These are phyloP conservation scores for Alca torda DNA, from an alignment of 2,797 vertebrate species.

Conservation along the genomic window DNA sequence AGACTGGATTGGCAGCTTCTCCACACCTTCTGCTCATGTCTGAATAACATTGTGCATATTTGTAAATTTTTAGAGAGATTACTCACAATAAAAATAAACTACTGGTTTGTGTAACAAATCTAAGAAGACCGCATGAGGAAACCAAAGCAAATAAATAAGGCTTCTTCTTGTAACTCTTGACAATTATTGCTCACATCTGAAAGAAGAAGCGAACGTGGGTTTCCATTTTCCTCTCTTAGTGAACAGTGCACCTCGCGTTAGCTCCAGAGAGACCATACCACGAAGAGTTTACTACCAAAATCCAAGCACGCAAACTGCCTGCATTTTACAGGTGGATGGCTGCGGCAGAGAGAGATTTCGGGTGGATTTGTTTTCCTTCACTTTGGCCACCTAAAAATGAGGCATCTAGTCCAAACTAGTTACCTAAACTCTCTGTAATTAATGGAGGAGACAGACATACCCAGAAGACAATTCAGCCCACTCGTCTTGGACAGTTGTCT, in stretches of 20 bases:
- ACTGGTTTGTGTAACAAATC: background rate
- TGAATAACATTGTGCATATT: background rate
- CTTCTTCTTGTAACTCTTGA: background rate
- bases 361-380: background rate
- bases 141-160: background rate
- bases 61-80: background rate
- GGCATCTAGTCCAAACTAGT: background rate
- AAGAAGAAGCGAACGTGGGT: background rate
- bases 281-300: background rate
- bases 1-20: background rate
- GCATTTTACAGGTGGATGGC: background rate
- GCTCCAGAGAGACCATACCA: background rate
- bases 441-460: background rate
- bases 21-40: background rate
- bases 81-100: conserved; percentile 23
- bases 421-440: background rate
- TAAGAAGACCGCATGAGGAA: background rate
- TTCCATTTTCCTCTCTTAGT: background rate
- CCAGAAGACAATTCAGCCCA: background rate
- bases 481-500: background rate
- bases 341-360: background rate
- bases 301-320: background rate
- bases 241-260: background rate
- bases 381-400: background rate
- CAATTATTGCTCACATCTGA: background rate